Base-by-base conservation (phyloP, 1,140 invertebrate genomes). In the Cydia fagiglandana region DNA sequence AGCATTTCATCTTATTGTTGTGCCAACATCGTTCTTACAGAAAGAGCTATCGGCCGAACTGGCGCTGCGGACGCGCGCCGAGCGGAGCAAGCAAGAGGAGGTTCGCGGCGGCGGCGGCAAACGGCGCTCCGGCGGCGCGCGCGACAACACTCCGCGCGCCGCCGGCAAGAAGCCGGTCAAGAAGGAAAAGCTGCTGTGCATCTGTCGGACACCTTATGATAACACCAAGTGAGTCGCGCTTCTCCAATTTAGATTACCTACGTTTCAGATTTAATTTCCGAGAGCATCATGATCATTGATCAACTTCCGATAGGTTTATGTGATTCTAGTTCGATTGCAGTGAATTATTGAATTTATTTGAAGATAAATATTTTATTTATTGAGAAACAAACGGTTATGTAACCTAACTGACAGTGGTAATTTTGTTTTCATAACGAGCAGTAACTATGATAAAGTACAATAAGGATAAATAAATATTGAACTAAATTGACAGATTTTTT, bases 141-240 rank as follows among this genome's bases (percentile, higher is more conserved):
- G 78, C 86, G 75, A 81, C 84, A 12, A 87, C 84, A 53, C 89
- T 82, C 75, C 91, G 82, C 73, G 83, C 84, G 50, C 87, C 80
- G 75, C 87, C 88, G 4, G 77, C 88, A 88, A 84, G 75, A 92
- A 93, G 77, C 78, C 89, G 45, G 90, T 87, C 64, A 96, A 96
- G 84, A 96, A 96, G 80, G 96, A 97, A 79, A 98, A 98, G 87
- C 93, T 99, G 0, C 97, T 99, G 83, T 99, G 98, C 88, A 93
- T 98, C 24, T 99, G 99, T 89, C 96, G 97, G 85, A 99, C 97
- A 50, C 98, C 98, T 5, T 99, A 99, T 89, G 98, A 99, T 91
- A 97, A 98, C 85, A 97, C 97, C 12, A 98, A 97, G 96, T 97
- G 90, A 90, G 94, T 61, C 53, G 53, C 47, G 84, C 47, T 50